These are phyloP conservation scores for Thereva nobilitata DNA, from an alignment of 2,888 invertebrate genomes.

Conservation along the genomic window DNA sequence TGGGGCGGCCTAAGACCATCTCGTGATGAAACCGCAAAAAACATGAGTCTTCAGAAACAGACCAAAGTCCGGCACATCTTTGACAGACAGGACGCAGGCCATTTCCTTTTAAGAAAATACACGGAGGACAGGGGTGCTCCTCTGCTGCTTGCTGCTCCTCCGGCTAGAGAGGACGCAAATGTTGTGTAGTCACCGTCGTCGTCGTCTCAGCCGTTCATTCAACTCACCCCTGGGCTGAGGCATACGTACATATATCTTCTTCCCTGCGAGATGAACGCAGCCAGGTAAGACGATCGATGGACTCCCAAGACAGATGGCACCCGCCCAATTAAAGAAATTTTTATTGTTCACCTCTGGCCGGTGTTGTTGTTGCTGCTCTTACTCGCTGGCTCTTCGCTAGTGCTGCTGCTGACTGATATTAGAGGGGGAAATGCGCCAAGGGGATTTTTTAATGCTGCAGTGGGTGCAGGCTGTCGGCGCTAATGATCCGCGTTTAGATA, in stretches of 20 bases:
- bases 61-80: not conserved
- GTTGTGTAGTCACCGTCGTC: not conserved
- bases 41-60: not conserved
- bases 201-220: constrained; percentile 16
- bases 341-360: constrained; percentile 23
- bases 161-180: not conserved
- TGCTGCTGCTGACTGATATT: not conserved
- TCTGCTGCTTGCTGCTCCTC: not conserved
- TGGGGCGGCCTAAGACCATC: not conserved
- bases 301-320: constrained; percentile 31
- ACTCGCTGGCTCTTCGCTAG: too few species aligned
- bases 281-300: constrained; percentile 33
- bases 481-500: constrained; percentile 32
- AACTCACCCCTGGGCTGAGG: constrained; percentile 23
- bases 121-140: not conserved
- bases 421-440: constrained; percentile 4
- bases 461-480: constrained; percentile 26
- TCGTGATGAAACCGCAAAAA: not conserved
- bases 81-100: too few species aligned
- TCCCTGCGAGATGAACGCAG: constrained; percentile 21
- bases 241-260: constrained; percentile 16
- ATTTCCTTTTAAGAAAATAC: too few species aligned
- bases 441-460: constrained; percentile 17
- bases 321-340: constrained; percentile 35
- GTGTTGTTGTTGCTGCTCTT: constrained; percentile 8